Evolutionary conservation across 2,113 vertebrate species (phyloP), one percentile per base, ranked within the genome.

Genomic region (Percina caprodes): DNA sequence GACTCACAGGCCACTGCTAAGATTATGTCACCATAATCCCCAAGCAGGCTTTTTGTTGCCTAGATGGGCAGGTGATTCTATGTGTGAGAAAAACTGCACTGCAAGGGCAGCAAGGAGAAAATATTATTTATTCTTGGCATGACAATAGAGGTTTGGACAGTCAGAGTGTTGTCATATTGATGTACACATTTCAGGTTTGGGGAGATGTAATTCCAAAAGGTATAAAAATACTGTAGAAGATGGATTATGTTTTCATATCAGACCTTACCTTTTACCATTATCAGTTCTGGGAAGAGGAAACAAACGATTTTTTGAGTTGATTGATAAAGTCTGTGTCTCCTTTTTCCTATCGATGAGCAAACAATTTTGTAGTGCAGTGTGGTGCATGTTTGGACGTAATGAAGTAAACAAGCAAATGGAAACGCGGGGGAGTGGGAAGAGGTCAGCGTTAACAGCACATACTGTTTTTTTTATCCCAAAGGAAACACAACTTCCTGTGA

Each of bases 1-100:
- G 80, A 90, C 92, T 95, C 91, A 93, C 92, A 91, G 94, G 92
- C 94, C 93, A 94, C 90, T 87, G 88, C 91, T 89, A 89, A 95
- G 94, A 96, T 96, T 95, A 96, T 95, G 95, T 95, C 94, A 95
- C 93, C 89, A 93, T 95, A 96, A 96, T 95, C 95, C 94, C 92
- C 91, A 92, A 93, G 92, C 92, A 93, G 93, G 91, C 89, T 86
- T 93, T 93, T 93, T 93, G 93, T 91, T 89, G 92, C 90, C 88
- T 84, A 92, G 92, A 94, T 92, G 94, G 93, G 94, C 94, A 95
- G 94, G 94, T 95, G 94, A 94, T 94, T 93, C 91, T 87, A 84
- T 87, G 92, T 94, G 93, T 87, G 86, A 93, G 92, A 72, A 91
- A 91, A 93, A 93, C 87, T 86, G 91, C 85, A 86, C 74, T 82